Evolutionary conservation across 2,797 vertebrate species (phyloP).

Genomic region (Tokudaia muenninki): DNA sequence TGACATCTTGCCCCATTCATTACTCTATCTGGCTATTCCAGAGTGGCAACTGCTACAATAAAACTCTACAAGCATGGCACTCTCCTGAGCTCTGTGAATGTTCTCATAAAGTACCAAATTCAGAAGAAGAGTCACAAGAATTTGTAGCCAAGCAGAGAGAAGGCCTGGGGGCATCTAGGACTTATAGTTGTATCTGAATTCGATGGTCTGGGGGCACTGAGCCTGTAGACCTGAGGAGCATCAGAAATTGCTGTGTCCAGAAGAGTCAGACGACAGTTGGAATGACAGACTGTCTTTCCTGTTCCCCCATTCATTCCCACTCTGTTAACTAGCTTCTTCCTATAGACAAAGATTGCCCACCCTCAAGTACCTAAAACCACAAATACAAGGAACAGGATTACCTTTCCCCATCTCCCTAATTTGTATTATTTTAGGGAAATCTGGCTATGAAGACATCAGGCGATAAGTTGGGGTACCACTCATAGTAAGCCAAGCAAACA

Average conservation of each 20-base stretch:
- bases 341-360: not conserved
- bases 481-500: constrained; percentile 42
- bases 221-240: not conserved
- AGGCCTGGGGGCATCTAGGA: not conserved
- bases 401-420: not conserved
- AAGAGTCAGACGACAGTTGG: not conserved
- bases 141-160: not conserved
- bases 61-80: not conserved
- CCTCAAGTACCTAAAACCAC: not conserved
- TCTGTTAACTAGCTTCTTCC: not conserved
- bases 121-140: not conserved
- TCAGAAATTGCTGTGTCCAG: not conserved
- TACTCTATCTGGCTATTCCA: not conserved
- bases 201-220: not conserved
- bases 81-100: not conserved
- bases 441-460: not conserved
- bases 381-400: constrained; percentile 17
- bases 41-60: not conserved
- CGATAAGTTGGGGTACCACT: not conserved
- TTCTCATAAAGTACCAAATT: not conserved
- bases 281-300: not conserved
- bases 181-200: not conserved
- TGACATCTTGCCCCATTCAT: too few relatives aligned
- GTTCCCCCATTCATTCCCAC: not conserved
- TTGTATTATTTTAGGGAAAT: not conserved